phyloP scores from a whole-genome alignment of 1,140 invertebrate genomes.

The Orussus abietinus region DNA sequence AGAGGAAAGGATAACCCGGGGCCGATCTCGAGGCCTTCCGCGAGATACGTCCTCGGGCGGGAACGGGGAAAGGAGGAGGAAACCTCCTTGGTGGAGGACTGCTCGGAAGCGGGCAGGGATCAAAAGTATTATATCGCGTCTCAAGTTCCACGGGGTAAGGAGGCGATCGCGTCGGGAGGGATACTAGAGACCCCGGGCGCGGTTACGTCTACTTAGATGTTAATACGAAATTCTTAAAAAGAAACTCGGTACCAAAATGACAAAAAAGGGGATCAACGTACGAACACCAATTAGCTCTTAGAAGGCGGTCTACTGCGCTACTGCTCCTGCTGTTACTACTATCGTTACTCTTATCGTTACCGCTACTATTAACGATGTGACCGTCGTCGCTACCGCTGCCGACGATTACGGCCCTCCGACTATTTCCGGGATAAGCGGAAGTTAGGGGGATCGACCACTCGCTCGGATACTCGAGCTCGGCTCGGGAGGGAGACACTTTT shows the following conservation, averaged over 20 bases:
- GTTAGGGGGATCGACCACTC: too few species aligned
- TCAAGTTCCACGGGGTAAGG: conserved; percentile 1
- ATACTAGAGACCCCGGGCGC: too few species aligned
- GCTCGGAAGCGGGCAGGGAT: not conserved
- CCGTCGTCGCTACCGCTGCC: conserved; percentile 1
- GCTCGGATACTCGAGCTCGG: too few species aligned
- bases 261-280: conserved; percentile 52
- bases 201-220: conserved; percentile 4
- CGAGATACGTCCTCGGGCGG: too few species aligned
- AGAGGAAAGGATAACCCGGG: too few species aligned
- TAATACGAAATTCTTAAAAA: not conserved
- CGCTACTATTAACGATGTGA: not conserved
- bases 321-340: conserved; percentile 30
- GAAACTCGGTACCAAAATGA: conserved; percentile 40
- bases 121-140: conserved; percentile 6
- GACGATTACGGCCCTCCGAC: not conserved
- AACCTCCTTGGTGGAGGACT: too few species aligned
- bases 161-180: too few species aligned
- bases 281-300: conserved; percentile 55
- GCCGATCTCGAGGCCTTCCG: too few species aligned
- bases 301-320: conserved; percentile 47
- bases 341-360: conserved; percentile 24
- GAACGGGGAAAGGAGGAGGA: too few species aligned
- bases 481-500: too few species aligned
- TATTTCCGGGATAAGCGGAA: too few species aligned